Conservation (phyloP, 2,797 vertebrate genomes). For the Borostomias antarcticus region DNA sequence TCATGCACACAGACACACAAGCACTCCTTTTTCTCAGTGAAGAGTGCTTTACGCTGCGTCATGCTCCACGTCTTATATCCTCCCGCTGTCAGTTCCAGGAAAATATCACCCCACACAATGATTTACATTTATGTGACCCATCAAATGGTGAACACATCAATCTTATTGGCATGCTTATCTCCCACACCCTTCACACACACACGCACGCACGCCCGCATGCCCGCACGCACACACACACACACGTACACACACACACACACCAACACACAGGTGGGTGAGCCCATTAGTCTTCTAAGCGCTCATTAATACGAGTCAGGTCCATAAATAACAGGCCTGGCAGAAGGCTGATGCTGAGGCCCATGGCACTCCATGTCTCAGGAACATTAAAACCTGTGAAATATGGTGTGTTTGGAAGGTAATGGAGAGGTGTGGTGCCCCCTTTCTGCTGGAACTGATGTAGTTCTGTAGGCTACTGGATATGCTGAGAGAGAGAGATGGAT, state of each 20-base stretch:
- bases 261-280: slow-evolving; percentile 40
- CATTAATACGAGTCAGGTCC: slow-evolving; percentile 64
- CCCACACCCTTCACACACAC: slow-evolving; percentile 10
- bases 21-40: neutral
- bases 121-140: slow-evolving; percentile 64
- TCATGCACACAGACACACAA: neutral
- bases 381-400: slow-evolving; percentile 35
- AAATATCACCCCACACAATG: slow-evolving; percentile 39
- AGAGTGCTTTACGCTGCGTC: slow-evolving; percentile 19
- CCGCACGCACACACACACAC: slow-evolving; percentile 7
- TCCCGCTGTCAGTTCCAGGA: slow-evolving; percentile 39
- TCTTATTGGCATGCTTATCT: slow-evolving; percentile 34
- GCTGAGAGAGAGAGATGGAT: neutral
- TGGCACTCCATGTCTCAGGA: slow-evolving; percentile 32
- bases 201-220: slow-evolving; percentile 1
- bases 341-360: slow-evolving; percentile 23
- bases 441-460: neutral
- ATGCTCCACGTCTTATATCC: slow-evolving; percentile 18
- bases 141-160: slow-evolving; percentile 64
- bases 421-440: neutral
- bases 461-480: neutral
- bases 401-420: slow-evolving; percentile 20
- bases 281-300: slow-evolving; percentile 65
- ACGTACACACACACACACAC: neutral
- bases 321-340: slow-evolving; percentile 56